These are phyloP conservation scores for Bradynema listronoti DNA, from an alignment of 1,140 invertebrate genomes.

Conservation along the genomic window DNA sequence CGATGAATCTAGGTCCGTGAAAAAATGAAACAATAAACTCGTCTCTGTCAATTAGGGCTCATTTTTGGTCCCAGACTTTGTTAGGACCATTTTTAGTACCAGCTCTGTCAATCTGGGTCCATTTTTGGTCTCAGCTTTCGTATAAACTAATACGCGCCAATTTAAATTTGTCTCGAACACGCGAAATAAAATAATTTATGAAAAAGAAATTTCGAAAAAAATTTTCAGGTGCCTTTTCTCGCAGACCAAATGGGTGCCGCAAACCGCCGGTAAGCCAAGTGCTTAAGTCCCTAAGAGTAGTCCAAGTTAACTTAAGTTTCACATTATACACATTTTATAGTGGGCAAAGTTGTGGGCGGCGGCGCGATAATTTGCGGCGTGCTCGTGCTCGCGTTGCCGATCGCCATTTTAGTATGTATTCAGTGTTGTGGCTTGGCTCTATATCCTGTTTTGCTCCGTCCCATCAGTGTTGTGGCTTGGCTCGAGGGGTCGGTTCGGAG, in stretches of 20 bases:
- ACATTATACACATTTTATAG: conserved; percentile 25
- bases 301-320: neutral
- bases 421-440: conserved; percentile 54
- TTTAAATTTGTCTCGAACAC: too few relatives aligned
- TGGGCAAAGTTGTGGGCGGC: conserved; percentile 54
- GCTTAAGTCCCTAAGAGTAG: conserved; percentile 1
- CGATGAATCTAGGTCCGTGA: conserved; percentile 33
- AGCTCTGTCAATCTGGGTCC: conserved; percentile 48
- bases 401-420: conserved; percentile 57
- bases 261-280: conserved; percentile 54
- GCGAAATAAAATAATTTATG: too few relatives aligned
- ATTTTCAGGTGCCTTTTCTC: conserved; percentile 25
- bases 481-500: too few relatives aligned
- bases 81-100: conserved; percentile 21
- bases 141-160: too few relatives aligned
- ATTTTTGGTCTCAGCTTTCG: too few relatives aligned
- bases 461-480: too few relatives aligned
- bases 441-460: too few relatives aligned
- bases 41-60: neutral
- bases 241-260: conserved; percentile 46
- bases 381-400: conserved; percentile 54
- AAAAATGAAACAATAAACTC: conserved; percentile 35
- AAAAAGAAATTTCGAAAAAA: conserved; percentile 6
- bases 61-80: neutral
- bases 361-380: conserved; percentile 52